Evolutionary conservation across 2,888 invertebrate genomes (phyloP).

Genomic region (Phoronis australis): DNA sequence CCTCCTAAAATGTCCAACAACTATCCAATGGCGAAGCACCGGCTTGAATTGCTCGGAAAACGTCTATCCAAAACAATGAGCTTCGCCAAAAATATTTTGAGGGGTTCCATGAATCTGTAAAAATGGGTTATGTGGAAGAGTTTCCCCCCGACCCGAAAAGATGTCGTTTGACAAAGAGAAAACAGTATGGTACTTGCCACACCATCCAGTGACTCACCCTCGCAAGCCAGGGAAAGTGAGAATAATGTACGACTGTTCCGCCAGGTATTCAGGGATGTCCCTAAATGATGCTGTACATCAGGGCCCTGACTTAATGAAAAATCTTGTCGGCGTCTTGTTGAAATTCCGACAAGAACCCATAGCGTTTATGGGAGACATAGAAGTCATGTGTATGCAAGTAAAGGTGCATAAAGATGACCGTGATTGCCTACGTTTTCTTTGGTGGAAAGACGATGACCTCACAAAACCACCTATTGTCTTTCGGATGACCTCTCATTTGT

Average conservation of each 20-base stretch:
- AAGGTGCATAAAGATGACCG: background rate
- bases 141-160: background rate
- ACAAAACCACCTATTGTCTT: no score
- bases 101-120: background rate
- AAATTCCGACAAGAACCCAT: no score
- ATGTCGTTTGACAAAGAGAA: background rate
- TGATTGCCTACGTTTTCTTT: slow-evolving; percentile 4
- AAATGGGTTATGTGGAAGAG: slow-evolving; percentile 1
- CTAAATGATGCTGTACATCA: slow-evolving; percentile 11
- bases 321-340: no score
- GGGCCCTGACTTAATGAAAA: slow-evolving; percentile 11
- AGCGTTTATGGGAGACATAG: no score
- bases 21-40: slow-evolving; percentile 1
- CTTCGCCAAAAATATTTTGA: background rate
- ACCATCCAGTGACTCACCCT: no score
- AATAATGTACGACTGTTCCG: no score
- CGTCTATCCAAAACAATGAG: background rate
- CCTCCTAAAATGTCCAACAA: no score
- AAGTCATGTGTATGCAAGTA: no score
- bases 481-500: slow-evolving; percentile 2
- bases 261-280: slow-evolving; percentile 1
- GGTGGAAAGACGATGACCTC: no score
- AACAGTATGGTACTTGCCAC: slow-evolving; percentile 11
- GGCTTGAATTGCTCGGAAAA: background rate
- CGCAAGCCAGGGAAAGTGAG: slow-evolving; percentile 3